Evolutionary conservation across 2,797 vertebrate genomes (phyloP).

Genomic region (Orientallactaga sibirica): DNA sequence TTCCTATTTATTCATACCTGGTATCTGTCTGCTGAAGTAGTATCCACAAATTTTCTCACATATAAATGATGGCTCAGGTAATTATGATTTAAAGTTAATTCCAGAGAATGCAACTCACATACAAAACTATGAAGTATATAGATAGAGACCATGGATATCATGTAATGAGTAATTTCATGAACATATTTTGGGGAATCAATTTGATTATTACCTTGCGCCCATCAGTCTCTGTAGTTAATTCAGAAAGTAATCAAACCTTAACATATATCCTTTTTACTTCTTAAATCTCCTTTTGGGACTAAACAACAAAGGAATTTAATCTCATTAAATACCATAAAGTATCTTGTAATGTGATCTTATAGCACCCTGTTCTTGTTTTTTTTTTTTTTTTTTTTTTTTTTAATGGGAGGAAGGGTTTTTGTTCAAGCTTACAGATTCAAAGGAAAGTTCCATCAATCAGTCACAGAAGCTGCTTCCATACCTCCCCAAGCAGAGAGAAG

Average conservation of each 20-base stretch:
- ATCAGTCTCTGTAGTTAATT: neutral
- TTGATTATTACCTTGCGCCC: neutral
- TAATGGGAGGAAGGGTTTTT: no score
- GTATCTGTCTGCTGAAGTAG: neutral
- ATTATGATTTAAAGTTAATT: constrained; percentile 12
- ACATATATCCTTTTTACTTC: neutral
- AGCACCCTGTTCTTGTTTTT: neutral
- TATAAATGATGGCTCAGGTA: neutral
- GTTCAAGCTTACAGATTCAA: no score
- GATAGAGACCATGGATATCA: neutral
- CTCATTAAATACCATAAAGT: neutral
- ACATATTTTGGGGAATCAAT: neutral
- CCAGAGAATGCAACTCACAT: neutral
- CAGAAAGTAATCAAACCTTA: constrained; percentile 42
- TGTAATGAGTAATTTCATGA: neutral
- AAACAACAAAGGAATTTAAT: neutral
- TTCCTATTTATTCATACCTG: constrained; percentile 23
- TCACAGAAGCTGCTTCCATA: no score
- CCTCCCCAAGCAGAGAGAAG: no score
- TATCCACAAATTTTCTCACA: constrained; percentile 13
- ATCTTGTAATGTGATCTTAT: neutral
- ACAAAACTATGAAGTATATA: neutral
- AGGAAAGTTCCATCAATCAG: no score
- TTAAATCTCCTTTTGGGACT: neutral
- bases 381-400: neutral